These are phyloP conservation scores for Alouatta palliata DNA, from an alignment of 2,113 vertebrate genomes.

Conservation along the genomic window DNA sequence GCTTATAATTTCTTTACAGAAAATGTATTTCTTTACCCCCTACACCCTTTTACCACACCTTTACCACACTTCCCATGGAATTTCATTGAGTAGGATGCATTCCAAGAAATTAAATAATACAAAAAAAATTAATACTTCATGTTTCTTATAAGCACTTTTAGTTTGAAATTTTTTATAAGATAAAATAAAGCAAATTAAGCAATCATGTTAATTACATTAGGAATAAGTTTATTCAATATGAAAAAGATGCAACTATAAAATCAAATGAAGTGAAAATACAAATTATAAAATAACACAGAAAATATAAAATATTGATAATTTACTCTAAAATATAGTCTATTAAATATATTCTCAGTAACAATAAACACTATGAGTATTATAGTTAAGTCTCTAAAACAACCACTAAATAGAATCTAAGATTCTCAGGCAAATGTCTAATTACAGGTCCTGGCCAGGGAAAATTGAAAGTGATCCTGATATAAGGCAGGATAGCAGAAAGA, in stretches of 20 bases:
- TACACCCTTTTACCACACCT: background rate
- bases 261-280: slow-evolving; percentile 28
- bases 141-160: slow-evolving; percentile 16
- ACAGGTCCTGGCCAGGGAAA: background rate
- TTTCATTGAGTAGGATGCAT: background rate
- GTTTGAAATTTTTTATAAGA: background rate
- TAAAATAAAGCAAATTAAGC: slow-evolving; percentile 5
- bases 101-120: background rate
- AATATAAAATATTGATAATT: background rate
- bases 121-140: background rate
- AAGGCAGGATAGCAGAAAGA: background rate
- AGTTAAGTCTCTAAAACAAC: background rate
- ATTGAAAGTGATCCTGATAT: background rate
- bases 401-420: background rate
- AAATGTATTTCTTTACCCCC: background rate
- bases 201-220: background rate
- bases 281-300: background rate
- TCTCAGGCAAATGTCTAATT: background rate
- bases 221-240: background rate
- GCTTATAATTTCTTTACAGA: background rate
- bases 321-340: background rate
- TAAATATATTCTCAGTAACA: background rate
- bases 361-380: background rate
- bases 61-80: background rate
- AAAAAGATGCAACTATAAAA: slow-evolving; percentile 24